Percentiles rank a stretch among this genome's conserved stretches.
These are phyloP conservation scores for Gymnoscelis rufifasciata DNA, from an alignment of 2,888 invertebrate species.

Conservation along the genomic window DNA sequence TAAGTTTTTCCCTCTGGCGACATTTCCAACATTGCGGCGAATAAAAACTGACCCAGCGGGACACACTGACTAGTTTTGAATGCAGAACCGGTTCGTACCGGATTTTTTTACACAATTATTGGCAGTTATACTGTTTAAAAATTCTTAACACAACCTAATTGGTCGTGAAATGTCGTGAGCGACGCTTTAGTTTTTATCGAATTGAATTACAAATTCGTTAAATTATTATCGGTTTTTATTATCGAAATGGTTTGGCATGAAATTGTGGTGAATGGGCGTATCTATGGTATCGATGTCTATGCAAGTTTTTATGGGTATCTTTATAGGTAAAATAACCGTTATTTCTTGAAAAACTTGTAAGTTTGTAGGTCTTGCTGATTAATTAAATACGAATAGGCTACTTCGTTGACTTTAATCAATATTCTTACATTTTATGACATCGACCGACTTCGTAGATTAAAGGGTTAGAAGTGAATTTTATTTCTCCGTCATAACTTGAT, in stretches of 20 bases:
- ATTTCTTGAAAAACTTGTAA: too few relatives aligned
- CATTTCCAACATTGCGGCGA: slow-evolving; percentile 35
- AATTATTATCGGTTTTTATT: not conserved
- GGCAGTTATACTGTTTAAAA: slow-evolving; percentile 17
- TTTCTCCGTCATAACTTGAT: too few relatives aligned
- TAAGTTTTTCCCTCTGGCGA: slow-evolving; percentile 32
- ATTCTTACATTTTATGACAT: too few relatives aligned
- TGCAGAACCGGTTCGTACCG: slow-evolving; percentile 33
- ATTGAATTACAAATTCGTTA: slow-evolving; percentile 7
- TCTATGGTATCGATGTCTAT: not conserved
- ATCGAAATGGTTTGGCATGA: not conserved
- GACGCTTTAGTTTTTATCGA: slow-evolving; percentile 17
- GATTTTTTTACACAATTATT: slow-evolving; percentile 25
- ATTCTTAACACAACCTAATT: slow-evolving; percentile 22
- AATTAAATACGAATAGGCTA: too few relatives aligned
- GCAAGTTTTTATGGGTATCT: not conserved
- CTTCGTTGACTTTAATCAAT: too few relatives aligned
- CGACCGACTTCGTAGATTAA: too few relatives aligned
- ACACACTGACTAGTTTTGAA: slow-evolving; percentile 40
- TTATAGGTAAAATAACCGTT: too few relatives aligned
- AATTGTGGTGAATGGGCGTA: not conserved
- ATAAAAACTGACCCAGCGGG: slow-evolving; percentile 39
- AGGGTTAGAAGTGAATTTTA: too few relatives aligned
- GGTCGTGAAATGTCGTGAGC: slow-evolving; percentile 11
- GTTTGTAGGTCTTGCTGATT: too few relatives aligned